These are phyloP conservation scores for Castor canadensis DNA, from an alignment of 2,113 vertebrate genomes.

Conservation along the genomic window DNA sequence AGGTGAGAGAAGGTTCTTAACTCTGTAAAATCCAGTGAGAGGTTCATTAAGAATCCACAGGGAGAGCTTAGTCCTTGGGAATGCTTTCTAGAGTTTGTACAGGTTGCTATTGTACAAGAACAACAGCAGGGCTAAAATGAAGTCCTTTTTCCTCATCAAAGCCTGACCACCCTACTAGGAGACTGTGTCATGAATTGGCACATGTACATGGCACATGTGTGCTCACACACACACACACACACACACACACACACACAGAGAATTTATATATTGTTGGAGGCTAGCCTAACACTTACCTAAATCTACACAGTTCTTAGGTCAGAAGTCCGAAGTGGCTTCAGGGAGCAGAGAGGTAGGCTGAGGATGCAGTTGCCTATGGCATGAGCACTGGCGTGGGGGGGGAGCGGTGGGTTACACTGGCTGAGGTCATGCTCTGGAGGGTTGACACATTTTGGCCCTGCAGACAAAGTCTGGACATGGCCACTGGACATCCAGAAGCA, in stretches of 20 bases:
- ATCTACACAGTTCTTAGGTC: background rate
- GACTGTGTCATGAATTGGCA: background rate
- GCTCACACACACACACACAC: background rate
- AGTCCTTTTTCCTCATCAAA: background rate
- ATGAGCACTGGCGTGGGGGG: no score
- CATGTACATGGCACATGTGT: no score
- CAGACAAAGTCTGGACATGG: background rate
- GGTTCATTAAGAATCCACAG: background rate
- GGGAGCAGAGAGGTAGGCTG: background rate
- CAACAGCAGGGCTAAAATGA: background rate
- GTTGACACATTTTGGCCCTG: background rate
- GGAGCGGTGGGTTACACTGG: no score
- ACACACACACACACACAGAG: background rate
- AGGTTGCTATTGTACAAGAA: background rate
- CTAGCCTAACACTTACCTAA: background rate
- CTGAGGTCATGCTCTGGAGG: background rate
- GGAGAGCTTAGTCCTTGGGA: background rate
- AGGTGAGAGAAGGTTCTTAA: no score
- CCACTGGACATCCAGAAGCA: background rate
- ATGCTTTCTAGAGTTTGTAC: accelerated
- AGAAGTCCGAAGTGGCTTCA: background rate
- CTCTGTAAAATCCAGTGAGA: background rate
- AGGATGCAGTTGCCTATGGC: background rate
- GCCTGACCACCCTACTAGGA: background rate
- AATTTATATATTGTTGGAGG: background rate